These are phyloP conservation scores for Numenius arquata DNA, from an alignment of 2,113 vertebrate species.

Conservation along the genomic window DNA sequence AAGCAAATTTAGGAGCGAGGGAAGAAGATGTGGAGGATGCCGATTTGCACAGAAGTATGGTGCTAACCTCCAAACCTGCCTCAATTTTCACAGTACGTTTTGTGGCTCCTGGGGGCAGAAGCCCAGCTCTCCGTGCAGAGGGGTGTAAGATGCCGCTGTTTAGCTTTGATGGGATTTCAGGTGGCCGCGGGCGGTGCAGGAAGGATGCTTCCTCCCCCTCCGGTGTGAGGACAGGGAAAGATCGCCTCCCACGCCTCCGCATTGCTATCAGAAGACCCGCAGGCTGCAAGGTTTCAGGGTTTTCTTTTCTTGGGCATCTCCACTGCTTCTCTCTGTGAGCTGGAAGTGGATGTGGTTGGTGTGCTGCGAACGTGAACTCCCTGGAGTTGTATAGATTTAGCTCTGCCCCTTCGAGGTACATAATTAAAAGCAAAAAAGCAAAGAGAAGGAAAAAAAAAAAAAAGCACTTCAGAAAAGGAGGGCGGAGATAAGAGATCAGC, in stretches of 20 bases:
- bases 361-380: not conserved
- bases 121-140: not conserved
- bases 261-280: not conserved
- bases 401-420: not conserved
- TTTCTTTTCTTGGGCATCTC: not conserved
- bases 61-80: not conserved
- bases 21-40: not conserved
- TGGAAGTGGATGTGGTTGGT: not conserved
- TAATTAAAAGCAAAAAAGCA: not conserved
- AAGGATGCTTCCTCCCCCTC: not conserved
- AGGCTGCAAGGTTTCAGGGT: not conserved
- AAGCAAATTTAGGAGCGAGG: not conserved
- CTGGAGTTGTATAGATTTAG: not conserved
- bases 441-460: not conserved
- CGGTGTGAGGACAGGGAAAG: not conserved
- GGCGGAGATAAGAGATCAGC: not conserved
- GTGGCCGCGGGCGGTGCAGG: not conserved
- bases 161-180: not conserved
- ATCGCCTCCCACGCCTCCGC: accelerated
- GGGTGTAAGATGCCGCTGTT: not conserved
- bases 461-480: not conserved
- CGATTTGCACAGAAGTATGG: not conserved
- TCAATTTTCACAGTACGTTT: not conserved
- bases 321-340: not conserved
- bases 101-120: not conserved